A percentile compares a stretch with the other conserved stretches of the same genome.
These are phyloP conservation scores for Lepisosteus osseus DNA, from an alignment of 2,113 vertebrate genomes.

Conservation along the genomic window DNA sequence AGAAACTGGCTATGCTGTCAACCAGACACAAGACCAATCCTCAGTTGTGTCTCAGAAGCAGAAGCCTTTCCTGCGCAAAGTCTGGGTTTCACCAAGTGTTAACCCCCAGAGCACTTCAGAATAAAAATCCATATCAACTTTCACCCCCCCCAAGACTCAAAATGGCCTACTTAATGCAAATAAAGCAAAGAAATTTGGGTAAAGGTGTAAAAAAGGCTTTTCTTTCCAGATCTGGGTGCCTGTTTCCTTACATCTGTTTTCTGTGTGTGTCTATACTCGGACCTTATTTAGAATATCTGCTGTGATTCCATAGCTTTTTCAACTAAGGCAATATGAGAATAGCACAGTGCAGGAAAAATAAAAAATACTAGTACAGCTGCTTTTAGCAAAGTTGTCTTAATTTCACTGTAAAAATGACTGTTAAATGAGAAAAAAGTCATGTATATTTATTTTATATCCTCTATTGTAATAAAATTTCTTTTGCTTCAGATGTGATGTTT, in stretches of 20 bases:
- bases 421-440: conserved; percentile 77
- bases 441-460: conserved; percentile 90
- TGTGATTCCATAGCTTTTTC: conserved; percentile 49
- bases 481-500: conserved; percentile 69
- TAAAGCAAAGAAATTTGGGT: too few species aligned
- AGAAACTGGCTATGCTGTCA: too few species aligned
- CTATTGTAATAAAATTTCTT: conserved; percentile 87
- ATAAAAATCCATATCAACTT: too few species aligned
- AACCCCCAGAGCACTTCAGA: too few species aligned
- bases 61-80: too few species aligned
- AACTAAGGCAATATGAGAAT: conserved; percentile 39
- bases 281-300: conserved; percentile 42
- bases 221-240: conserved; percentile 52
- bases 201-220: too few species aligned
- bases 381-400: conserved; percentile 68
- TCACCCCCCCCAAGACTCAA: too few species aligned
- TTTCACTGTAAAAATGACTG: conserved; percentile 81
- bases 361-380: conserved; percentile 55
- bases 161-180: too few species aligned
- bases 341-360: conserved; percentile 36
- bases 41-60: too few species aligned
- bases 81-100: too few species aligned
- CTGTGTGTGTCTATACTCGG: conserved; percentile 37
- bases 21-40: too few species aligned
- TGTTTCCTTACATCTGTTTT: conserved; percentile 53